Evolutionary conservation across 2,888 invertebrate genomes (phyloP).

Genomic region (Bombyx huttoni): DNA sequence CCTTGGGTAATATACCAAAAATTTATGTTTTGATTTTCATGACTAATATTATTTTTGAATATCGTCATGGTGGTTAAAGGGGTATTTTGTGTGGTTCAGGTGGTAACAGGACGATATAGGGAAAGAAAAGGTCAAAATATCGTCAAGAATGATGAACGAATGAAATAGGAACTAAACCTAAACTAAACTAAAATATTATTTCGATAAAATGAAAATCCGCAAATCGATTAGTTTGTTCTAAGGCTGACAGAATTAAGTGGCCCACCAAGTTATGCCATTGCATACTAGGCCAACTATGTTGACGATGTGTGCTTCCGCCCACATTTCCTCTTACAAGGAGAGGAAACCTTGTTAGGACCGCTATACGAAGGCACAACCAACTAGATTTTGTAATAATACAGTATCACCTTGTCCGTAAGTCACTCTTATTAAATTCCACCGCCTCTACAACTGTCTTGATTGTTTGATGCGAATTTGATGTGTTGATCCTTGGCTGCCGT

Average conservation of each 20-base stretch:
- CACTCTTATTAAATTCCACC: slow-evolving; percentile 32
- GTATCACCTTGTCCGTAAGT: slow-evolving; percentile 32
- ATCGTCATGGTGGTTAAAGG: too few relatives aligned
- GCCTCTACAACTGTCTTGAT: slow-evolving; percentile 31
- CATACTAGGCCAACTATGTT: neutral
- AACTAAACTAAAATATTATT: too few relatives aligned
- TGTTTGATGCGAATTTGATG: slow-evolving; percentile 45
- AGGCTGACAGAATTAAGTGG: neutral
- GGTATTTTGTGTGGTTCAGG: too few relatives aligned
- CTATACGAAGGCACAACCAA: slow-evolving; percentile 37
- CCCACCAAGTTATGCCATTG: neutral
- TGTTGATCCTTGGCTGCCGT: slow-evolving; percentile 30
- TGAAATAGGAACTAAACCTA: too few relatives aligned
- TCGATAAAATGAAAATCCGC: neutral
- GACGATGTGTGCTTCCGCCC: slow-evolving; percentile 51
- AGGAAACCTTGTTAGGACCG: slow-evolving; percentile 43
- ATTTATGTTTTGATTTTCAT: too few relatives aligned
- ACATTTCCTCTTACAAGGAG: slow-evolving; percentile 42
- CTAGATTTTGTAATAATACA: slow-evolving; percentile 32
- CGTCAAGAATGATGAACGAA: too few relatives aligned
- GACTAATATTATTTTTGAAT: too few relatives aligned
- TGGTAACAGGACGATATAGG: too few relatives aligned
- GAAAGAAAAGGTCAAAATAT: too few relatives aligned
- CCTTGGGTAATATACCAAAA: too few relatives aligned
- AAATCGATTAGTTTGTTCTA: neutral